Conservation (phyloP, 2,797 vertebrate genomes). For the Nasua narica region DNA sequence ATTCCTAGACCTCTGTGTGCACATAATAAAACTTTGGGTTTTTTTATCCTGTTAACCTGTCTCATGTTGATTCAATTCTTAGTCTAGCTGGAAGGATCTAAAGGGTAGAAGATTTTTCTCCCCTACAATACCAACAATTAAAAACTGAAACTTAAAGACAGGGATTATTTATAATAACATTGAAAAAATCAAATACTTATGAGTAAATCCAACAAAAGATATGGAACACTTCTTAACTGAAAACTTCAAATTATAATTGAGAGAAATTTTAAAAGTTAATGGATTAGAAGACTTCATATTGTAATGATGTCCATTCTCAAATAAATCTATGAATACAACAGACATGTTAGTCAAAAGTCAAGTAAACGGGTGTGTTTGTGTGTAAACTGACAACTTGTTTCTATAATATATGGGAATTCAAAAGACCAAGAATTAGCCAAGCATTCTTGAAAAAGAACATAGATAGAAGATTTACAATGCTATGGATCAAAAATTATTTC, state of each 20-base stretch:
- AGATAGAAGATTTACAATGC: background rate
- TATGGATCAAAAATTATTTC: background rate
- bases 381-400: background rate
- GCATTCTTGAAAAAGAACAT: background rate
- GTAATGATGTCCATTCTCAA: background rate
- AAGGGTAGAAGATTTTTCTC: background rate
- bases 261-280: background rate
- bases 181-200: background rate
- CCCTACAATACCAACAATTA: background rate
- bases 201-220: background rate
- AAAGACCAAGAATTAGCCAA: background rate
- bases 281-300: background rate
- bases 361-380: background rate
- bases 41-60: background rate
- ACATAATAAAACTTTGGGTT: background rate
- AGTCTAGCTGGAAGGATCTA: background rate
- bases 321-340: background rate
- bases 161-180: background rate
- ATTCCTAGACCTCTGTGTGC: background rate
- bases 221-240: background rate
- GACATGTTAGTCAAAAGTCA: background rate
- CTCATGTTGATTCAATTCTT: background rate
- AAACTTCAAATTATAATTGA: background rate
- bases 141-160: background rate
- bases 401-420: background rate